Percentiles rank a stretch among this genome's conserved stretches.
phyloP scores from a whole-genome alignment of 37 sponge, comb jelly and placozoan genomes.

The Aphrocallistes beatrix region DNA sequence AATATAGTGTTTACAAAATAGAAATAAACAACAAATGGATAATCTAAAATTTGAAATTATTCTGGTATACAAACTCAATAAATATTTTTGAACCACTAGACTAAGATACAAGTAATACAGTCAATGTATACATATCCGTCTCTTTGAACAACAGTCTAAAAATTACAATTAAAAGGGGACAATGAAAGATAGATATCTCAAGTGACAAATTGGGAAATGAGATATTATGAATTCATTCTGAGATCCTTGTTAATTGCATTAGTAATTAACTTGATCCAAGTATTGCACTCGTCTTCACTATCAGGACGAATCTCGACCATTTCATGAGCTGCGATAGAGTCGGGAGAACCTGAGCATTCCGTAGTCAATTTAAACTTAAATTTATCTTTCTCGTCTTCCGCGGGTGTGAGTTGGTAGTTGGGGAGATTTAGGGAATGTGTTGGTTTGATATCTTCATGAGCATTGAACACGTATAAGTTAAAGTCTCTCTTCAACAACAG shows the following conservation, averaged over 20 bases:
- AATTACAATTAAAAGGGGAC: too few relatives aligned
- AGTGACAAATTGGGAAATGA: too few relatives aligned
- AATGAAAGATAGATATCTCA: too few relatives aligned
- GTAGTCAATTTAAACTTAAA: background rate
- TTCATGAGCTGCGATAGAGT: background rate
- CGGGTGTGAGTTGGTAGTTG: background rate
- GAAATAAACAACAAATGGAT: too few relatives aligned
- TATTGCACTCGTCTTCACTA: background rate
- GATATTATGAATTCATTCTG: too few relatives aligned
- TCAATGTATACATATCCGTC: too few relatives aligned
- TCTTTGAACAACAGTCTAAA: too few relatives aligned
- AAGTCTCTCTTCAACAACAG: constrained; percentile 57
- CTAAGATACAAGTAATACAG: too few relatives aligned
- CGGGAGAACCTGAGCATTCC: background rate
- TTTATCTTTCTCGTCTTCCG: constrained; percentile 6
- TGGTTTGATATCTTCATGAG: constrained; percentile 51
- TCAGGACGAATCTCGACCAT: background rate
- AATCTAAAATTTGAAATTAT: too few relatives aligned
- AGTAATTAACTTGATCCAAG: background rate
- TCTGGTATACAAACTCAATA: too few relatives aligned
- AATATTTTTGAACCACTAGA: too few relatives aligned
- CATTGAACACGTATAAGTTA: constrained; percentile 69
- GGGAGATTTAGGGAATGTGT: background rate
- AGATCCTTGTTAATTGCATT: background rate
- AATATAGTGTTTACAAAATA: too few relatives aligned